Conservation (phyloP, 2,797 vertebrate genomes). For the Arnoldichthys spilopterus region DNA sequence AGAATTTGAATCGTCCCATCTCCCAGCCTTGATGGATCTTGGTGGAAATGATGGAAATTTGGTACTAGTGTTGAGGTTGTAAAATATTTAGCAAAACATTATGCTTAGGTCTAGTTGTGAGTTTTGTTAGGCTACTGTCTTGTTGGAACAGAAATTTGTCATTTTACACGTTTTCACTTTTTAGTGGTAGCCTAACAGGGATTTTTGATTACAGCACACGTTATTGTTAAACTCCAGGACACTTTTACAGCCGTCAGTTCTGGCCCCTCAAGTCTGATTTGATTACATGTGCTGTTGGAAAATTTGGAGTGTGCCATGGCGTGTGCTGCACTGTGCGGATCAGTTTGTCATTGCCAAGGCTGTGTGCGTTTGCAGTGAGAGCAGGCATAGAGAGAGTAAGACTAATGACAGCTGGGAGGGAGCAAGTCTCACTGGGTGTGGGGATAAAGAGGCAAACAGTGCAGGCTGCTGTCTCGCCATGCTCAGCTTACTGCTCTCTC, state of each 20-base stretch:
- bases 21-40: too few relatives aligned
- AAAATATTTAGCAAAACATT: too few relatives aligned
- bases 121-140: not conserved
- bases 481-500: slow-evolving; percentile 46
- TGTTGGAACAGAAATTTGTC: too few relatives aligned
- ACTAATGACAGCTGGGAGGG: slow-evolving; percentile 58
- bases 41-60: too few relatives aligned
- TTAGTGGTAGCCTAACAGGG: not conserved
- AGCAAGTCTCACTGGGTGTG: slow-evolving; percentile 50
- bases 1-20: not conserved
- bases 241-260: not conserved
- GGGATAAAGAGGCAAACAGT: slow-evolving; percentile 42
- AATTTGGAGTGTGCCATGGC: not conserved
- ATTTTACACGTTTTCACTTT: too few relatives aligned
- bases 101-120: not conserved
- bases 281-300: not conserved
- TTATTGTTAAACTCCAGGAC: slow-evolving; percentile 10
- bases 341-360: slow-evolving; percentile 24
- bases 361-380: slow-evolving; percentile 22
- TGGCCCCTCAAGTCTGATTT: not conserved
- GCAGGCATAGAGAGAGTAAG: slow-evolving; percentile 50
- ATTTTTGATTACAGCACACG: too few relatives aligned
- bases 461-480: slow-evolving; percentile 49
- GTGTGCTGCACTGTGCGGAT: slow-evolving; percentile 13
- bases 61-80: too few relatives aligned